Conservation (phyloP, 1,140 invertebrate species). For the Oreohelix idahoensis region DNA sequence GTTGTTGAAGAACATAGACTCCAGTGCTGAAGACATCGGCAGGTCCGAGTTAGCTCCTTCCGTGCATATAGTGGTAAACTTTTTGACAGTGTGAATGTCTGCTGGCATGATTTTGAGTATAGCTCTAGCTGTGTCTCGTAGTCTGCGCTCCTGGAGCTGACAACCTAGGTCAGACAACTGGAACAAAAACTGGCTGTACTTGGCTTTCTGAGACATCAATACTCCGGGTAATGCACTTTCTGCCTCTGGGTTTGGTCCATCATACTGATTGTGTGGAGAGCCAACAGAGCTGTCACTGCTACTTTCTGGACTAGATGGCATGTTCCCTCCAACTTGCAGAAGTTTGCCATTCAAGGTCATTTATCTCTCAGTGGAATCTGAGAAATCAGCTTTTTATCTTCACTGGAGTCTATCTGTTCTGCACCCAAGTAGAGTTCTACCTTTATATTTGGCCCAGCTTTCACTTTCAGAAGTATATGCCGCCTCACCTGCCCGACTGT, state of each 20-base stretch:
- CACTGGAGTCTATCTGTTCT: slow-evolving; percentile 87
- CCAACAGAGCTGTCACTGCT: slow-evolving; percentile 90
- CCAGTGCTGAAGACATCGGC: slow-evolving; percentile 76
- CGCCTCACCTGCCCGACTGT: slow-evolving; percentile 87
- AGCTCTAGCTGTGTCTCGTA: slow-evolving; percentile 88
- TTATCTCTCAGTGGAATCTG: slow-evolving; percentile 92
- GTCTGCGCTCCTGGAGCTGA: slow-evolving; percentile 82
- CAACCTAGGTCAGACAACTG: slow-evolving; percentile 92
- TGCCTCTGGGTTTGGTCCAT: slow-evolving; percentile 85
- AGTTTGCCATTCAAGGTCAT: slow-evolving; percentile 90
- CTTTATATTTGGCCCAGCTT: slow-evolving; percentile 78
- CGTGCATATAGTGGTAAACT: slow-evolving; percentile 77
- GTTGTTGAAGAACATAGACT: slow-evolving; percentile 82
- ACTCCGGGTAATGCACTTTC: slow-evolving; percentile 93
- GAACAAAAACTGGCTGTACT: slow-evolving; percentile 90
- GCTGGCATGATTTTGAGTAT: slow-evolving; percentile 92
- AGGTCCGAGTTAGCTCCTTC: slow-evolving; percentile 67
- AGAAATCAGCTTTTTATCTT: slow-evolving; percentile 90
- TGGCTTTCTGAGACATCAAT: slow-evolving; percentile 84
- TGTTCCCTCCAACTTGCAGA: slow-evolving; percentile 84
- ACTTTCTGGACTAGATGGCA: slow-evolving; percentile 89
- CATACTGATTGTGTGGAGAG: slow-evolving; percentile 74
- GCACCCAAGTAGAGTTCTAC: slow-evolving; percentile 92
- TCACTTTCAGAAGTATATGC: slow-evolving; percentile 79
- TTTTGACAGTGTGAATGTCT: slow-evolving; percentile 79